Percentiles rank a stretch among this genome's conserved stretches.
These are phyloP conservation scores for Pteronura brasiliensis DNA, from an alignment of 2,113 vertebrate species.

Conservation along the genomic window DNA sequence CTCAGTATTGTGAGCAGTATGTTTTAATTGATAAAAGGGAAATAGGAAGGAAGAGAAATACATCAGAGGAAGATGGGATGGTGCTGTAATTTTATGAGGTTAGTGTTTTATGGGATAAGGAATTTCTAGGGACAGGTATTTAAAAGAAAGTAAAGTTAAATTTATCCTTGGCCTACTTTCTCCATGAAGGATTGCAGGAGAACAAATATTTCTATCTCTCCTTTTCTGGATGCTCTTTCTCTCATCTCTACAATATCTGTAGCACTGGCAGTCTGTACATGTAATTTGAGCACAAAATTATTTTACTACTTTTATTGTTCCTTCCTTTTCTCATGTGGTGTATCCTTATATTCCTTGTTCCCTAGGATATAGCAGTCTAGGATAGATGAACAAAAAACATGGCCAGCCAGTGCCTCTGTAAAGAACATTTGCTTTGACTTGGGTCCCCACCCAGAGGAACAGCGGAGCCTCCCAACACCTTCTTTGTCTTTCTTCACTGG, in stretches of 20 bases:
- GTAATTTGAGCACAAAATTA: constrained; percentile 7
- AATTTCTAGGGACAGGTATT: constrained; percentile 41
- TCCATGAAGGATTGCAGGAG: not conserved
- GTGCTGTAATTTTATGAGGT: constrained; percentile 39
- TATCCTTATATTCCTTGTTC: not conserved
- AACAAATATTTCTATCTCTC: not conserved
- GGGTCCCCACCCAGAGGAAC: not conserved
- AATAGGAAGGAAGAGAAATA: constrained; percentile 17
- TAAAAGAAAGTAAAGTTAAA: constrained; percentile 51
- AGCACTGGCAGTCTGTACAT: not conserved
- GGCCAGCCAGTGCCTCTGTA: not conserved
- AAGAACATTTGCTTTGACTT: not conserved
- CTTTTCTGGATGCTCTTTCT: not conserved
- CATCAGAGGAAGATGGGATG: not conserved
- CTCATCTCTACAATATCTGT: not conserved
- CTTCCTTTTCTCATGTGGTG: not conserved
- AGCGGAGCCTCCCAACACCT: not conserved
- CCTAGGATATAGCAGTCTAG: not conserved
- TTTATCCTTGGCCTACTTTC: constrained; percentile 35
- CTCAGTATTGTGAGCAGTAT: not conserved
- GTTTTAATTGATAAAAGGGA: constrained; percentile 61
- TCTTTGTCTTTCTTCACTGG: not conserved
- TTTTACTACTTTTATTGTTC: not conserved
- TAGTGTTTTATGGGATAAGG: constrained; percentile 50
- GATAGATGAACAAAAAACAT: not conserved